Base-by-base conservation (phyloP, 2,797 vertebrate species). In the Fistularia commersonii region DNA sequence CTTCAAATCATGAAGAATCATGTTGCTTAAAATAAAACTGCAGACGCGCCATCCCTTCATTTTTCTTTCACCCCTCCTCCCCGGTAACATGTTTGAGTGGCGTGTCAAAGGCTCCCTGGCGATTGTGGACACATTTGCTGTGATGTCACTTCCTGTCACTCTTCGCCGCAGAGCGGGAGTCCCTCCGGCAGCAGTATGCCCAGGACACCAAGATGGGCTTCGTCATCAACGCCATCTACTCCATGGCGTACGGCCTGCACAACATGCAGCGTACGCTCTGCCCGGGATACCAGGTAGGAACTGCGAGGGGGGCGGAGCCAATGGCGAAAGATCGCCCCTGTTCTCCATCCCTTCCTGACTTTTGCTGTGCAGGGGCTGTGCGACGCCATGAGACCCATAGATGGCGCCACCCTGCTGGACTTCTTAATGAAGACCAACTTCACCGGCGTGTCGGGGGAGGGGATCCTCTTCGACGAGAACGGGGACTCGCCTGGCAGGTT, bases 191-290 rank as follows among this genome's bases (percentile, higher is more conserved):
- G 0, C 95, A 99, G 64, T 97, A 99, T 0, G 93, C 97, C 23
- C 97, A 99, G 85, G 97, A 99, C 89, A 98, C 95, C 48, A 99
- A 99, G 87, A 99, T 99, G 97, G 97, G 97, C 2, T 99, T 98
- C 53, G 96, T 99, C 57, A 97, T 99, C 65, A 99, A 99, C 2
- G 97, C 97, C 0, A 98, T 99, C 72, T 99, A 99, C 74, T 98
- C 96, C 0, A 99, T 98, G 97, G 97, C 96, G 0, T 92, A 97
- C 0, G 97, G 96, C 7, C 93, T 99, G 45, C 94, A 99, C 77
- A 97, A 94, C 78, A 98, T 99, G 97, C 97, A 99, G 75, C 74
- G 67, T 53, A 64, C 89, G 0, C 77, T 99, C 36, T 99, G 97
- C 60, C 95, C 95, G 0, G 94, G 93, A 9, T 93, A 92, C 52